Base-by-base conservation (phyloP, 2,888 invertebrate species). In the Lissonota sp. region DNA sequence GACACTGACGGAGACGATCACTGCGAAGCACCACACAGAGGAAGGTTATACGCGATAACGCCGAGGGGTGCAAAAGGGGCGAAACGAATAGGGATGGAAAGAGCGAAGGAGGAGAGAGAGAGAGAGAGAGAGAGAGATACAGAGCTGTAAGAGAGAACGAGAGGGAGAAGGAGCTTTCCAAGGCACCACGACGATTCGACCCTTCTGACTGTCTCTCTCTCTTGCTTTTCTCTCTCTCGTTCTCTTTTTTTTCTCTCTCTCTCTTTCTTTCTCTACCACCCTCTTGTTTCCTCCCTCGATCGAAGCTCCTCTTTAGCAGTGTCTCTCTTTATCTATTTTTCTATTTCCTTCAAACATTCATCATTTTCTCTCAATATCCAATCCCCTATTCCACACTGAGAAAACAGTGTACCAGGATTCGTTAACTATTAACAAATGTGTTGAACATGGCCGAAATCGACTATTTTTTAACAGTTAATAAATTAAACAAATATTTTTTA, bases 1-100 rank as follows among this genome's bases (percentile, higher is more conserved):
- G 85, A 84, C 88, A 89, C 89, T 88, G 87, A 86, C 84, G 86
- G 84, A 86, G 89, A 87, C 87, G 88, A 88, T 88, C 89, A 89
- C 89, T 87, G 87, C 83, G 87, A 89, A 90, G 86, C 88, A 90
- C 90, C 87, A 87, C 82, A 26, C 84, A 73, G 80, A 87, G 49
- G 53, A 57, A 3, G 55, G 37, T 14, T 12, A 53, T 58, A 53
- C 8, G 46, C 39, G 53, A 55, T 14, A 26, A 26, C 37, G 37
- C 7, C 46, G 46, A 10, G 57, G 51, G 49, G 49, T 49, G 46
- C 10, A 46, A 8, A n/a, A 7, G 46, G 46, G 46, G 46, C n/a
- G 49, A 49, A 49, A n/a, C 12, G 49, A 49, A 12, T 10, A 12
- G 49, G 49, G 49, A 12, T n/a, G 49, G n/a, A 49, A 10, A n/a